Base-by-base conservation (phyloP, 2,888 invertebrate genomes). In the Oscheius onirici region DNA sequence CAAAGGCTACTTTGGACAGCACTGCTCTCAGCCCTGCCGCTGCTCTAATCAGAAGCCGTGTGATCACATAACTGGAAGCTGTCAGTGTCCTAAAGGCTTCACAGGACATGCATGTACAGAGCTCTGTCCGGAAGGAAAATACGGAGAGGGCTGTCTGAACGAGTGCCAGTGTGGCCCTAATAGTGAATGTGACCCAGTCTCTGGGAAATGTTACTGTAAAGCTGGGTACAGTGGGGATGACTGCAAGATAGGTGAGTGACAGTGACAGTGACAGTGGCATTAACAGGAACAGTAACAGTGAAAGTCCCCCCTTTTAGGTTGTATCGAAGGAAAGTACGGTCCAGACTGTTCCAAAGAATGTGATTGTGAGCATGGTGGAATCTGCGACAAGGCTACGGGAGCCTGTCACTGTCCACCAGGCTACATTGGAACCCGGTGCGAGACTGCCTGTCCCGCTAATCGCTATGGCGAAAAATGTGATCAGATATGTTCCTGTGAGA, bases 111-210 rank as follows among this genome's bases (percentile, higher is more conserved):
- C 77, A 3, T 83, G 83, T 60, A 81, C 81, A 17, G 83, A 82
- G 40, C 55, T 67, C 20, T 67, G 54, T 22, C 55, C 67, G 1
- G 26, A 55, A 13, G 55, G 54, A n/a, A 52, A 55, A 54, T 87
- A 81, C 68, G 87, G 87, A 0, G 79, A 82, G 1, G 84, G 83
- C 13, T 87, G 87, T 60, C 73, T 71, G 10, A 83, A 82, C 17
- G 61, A 75, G 20, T 87, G 87, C 65, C 58, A 58, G 2, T 87
- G 87, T 69, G 87, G 92, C 84, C 94, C 96, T 88, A 93, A 92
- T 60, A 93, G 94, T 6, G 92, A 93, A 81, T 97, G 97, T 88
- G 93, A 95, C 88, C 94, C 94, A 79, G 92, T 93, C 17, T 93
- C 93, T 34, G 97, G 96, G 90, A 80, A 80, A 3, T 90, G 90